These are phyloP conservation scores for Cydia splendana DNA, from an alignment of 1,140 invertebrate species.

Conservation along the genomic window DNA sequence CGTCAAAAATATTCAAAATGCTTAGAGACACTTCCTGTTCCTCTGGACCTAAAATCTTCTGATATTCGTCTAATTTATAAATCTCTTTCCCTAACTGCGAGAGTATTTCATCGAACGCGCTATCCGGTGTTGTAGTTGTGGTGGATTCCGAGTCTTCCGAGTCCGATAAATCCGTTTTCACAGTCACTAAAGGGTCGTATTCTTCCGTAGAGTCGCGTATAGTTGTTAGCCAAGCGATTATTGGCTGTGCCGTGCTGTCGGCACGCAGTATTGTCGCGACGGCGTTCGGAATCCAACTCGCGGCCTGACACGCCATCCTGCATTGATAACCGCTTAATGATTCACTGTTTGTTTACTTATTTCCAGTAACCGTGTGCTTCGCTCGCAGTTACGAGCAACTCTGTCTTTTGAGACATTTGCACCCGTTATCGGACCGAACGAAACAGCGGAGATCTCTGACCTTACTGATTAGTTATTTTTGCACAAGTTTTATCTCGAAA, in stretches of 20 bases:
- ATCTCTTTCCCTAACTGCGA: slow-evolving; percentile 75
- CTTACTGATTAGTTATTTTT: slow-evolving; percentile 30
- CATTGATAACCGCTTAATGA: slow-evolving; percentile 77
- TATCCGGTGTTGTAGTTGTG: slow-evolving; percentile 52
- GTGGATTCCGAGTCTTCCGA: slow-evolving; percentile 40
- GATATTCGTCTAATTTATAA: slow-evolving; percentile 74
- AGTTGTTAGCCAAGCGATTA: slow-evolving; percentile 66
- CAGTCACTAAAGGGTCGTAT: slow-evolving; percentile 67
- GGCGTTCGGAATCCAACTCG: slow-evolving; percentile 76
- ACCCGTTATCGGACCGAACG: slow-evolving; percentile 49
- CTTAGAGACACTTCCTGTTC: slow-evolving; percentile 65
- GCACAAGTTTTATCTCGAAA: slow-evolving; percentile 18
- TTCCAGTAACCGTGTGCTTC: slow-evolving; percentile 23
- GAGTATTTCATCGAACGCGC: slow-evolving; percentile 76
- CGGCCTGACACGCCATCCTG: slow-evolving; percentile 67
- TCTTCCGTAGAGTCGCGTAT: slow-evolving; percentile 71
- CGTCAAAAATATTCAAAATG: slow-evolving; percentile 75
- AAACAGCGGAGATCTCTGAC: slow-evolving; percentile 40
- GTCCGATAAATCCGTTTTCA: slow-evolving; percentile 45
- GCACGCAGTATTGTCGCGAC: slow-evolving; percentile 66
- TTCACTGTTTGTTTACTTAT: slow-evolving; percentile 48
- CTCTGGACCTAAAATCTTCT: slow-evolving; percentile 61
- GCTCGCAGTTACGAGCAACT: slow-evolving; percentile 37
- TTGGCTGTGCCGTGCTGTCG: slow-evolving; percentile 61
- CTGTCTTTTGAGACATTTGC: slow-evolving; percentile 71